Percentiles rank a stretch among this genome's conserved stretches.
phyloP scores from a whole-genome alignment of 2,888 invertebrate species.

The Cryptocephalus moraei region DNA sequence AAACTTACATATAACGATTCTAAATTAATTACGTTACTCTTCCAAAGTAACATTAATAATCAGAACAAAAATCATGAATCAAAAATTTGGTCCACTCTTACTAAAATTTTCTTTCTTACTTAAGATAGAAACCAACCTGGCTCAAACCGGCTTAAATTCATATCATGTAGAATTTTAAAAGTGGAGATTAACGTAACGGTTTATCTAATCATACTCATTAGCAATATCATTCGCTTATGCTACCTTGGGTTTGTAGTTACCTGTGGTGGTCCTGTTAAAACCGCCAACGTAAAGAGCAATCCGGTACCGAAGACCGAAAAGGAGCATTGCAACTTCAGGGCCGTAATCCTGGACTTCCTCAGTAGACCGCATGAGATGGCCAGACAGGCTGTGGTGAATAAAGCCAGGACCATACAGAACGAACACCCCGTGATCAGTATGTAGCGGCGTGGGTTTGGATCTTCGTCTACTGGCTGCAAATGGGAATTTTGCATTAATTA shows the following conservation, averaged over 20 bases:
- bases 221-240: not conserved
- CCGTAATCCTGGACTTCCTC: conserved; percentile 47
- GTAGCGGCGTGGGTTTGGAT: conserved; percentile 24
- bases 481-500: not conserved
- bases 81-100: too few relatives aligned
- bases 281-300: conserved; percentile 46
- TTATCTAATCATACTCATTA: too few relatives aligned
- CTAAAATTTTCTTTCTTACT: too few relatives aligned
- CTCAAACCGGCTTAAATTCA: too few relatives aligned
- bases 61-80: too few relatives aligned
- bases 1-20: too few relatives aligned
- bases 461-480: conserved; percentile 18
- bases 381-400: conserved; percentile 40
- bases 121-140: too few relatives aligned
- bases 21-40: too few relatives aligned
- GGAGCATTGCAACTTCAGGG: conserved; percentile 60
- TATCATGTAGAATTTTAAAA: not conserved
- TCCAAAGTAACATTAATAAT: too few relatives aligned
- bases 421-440: conserved; percentile 45
- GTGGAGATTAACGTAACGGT: too few relatives aligned
- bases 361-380: conserved; percentile 40
- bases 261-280: conserved; percentile 40
- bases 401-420: conserved; percentile 42
- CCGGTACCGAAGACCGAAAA: conserved; percentile 61
- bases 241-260: conserved; percentile 26